Evolutionary conservation across 2,888 invertebrate species (phyloP), one percentile per base, ranked within the genome.

Genomic region (Kuschelorhynchus macadamiae): DNA sequence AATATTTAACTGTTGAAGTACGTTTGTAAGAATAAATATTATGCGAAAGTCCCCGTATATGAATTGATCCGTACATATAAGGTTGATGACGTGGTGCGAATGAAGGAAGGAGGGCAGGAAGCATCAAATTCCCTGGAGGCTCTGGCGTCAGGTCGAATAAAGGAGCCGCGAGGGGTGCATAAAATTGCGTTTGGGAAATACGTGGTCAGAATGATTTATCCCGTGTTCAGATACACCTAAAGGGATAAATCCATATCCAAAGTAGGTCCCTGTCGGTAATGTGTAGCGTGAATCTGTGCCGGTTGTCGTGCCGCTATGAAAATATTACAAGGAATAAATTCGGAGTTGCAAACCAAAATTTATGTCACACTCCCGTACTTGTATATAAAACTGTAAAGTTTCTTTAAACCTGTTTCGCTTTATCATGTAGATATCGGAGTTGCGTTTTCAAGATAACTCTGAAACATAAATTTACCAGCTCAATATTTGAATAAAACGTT

Each of bases 151-250:
- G 55, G 56, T 16, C 56, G 52, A 67, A 67, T 62, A 67, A 57
- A 62, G 49, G 57, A 50, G 50, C 61, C 57, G 49, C 33, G 61
- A 66, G 64, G 70, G 71, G 71, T 71, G 71, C 71, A 71, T 68
- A 71, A 71, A 71, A 71, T 67, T 71, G 71, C 64, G 47, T 64
- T 63, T 55, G 64, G 57, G 25, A 57, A 63, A 49, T 67, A 71
- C 71, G 71, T 67, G 71, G 64, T 50, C 56, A 44, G 71, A 71
- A 71, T 70, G 67, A 71, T 67, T 68, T 72, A 67, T 59, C 30
- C 62, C 32, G 60, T 39, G 39, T 55, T 18, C 46, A 42, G 52
- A 52, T 57, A 57, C 36, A 65, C 57, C 65, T 50, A 42, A 59
- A 36, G 53, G 33, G 65, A 65, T 65, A 57, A 65, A 46, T 50